Percentiles rank a stretch among this genome's conserved stretches.
Evolutionary conservation across 1,140 invertebrate genomes (phyloP).

Genomic region (fruit fly (Drosophila melanogaster)): DNA sequence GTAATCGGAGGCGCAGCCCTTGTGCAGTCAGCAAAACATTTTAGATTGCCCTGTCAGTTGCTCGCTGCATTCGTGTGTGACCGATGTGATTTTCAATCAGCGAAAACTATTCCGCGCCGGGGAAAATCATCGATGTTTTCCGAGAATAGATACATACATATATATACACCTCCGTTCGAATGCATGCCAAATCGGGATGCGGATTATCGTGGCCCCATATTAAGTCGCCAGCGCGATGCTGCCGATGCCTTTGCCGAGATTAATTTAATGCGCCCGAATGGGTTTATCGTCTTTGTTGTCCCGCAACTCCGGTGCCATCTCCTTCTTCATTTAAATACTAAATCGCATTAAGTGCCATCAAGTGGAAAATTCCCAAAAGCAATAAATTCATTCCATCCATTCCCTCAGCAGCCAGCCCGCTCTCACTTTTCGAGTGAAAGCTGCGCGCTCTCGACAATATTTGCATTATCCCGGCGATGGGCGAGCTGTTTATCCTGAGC

Average conservation of each 20-base stretch:
- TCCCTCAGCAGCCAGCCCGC: conserved; percentile 22
- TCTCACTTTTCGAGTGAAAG: conserved; percentile 65
- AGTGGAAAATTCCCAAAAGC: conserved; percentile 82
- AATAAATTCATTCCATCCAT: conserved; percentile 76
- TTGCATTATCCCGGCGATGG: conserved; percentile 63
- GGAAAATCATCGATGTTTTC: conserved; percentile 1
- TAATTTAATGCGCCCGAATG: conserved; percentile 79
- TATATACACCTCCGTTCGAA: neutral
- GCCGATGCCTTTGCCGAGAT: conserved; percentile 60
- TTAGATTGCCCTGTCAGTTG: conserved; percentile 78
- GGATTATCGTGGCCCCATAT: conserved; percentile 24
- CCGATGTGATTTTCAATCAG: conserved; percentile 66
- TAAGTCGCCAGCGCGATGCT: conserved; percentile 20
- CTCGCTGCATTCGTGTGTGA: conserved; percentile 65
- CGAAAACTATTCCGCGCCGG: conserved; percentile 49
- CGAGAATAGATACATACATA: neutral
- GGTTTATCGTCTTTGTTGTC: conserved; percentile 79
- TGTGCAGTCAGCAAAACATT: conserved; percentile 61
- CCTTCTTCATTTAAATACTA: conserved; percentile 81
- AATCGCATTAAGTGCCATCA: conserved; percentile 83
- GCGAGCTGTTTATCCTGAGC: conserved; percentile 66
- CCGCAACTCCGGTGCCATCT: conserved; percentile 16
- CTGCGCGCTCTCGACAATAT: conserved; percentile 68
- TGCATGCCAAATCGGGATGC: neutral
- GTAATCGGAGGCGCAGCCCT: conserved; percentile 13